A percentile compares a stretch with the other conserved stretches of the same genome.
Conservation (phyloP, 2,888 invertebrate genomes). For the Drosophila imparisetae region DNA sequence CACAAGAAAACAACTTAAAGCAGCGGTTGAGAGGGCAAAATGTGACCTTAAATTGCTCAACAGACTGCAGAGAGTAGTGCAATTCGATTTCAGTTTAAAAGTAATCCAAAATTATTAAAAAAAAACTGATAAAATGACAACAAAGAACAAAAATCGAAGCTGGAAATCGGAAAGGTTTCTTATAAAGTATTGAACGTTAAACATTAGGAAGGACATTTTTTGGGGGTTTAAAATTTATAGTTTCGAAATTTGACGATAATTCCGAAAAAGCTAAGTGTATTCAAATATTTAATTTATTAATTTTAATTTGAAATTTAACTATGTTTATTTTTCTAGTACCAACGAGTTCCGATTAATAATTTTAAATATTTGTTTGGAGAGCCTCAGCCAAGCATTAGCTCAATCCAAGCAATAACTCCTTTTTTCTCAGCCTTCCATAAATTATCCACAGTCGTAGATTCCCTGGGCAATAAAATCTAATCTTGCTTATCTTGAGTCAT, state of each 20-base stretch:
- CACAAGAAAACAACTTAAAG: constrained; percentile 32
- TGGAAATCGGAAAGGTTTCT: background rate
- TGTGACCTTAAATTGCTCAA: background rate
- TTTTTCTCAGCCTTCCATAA: constrained; percentile 1
- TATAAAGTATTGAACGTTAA: background rate
- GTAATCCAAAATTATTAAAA: accelerated
- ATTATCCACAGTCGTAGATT: constrained; percentile 12
- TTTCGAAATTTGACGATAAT: too few relatives aligned
- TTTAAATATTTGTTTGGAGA: background rate
- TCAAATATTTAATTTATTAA: background rate
- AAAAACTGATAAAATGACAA: background rate
- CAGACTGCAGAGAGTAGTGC: background rate
- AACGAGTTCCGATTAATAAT: background rate
- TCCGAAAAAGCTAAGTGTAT: too few relatives aligned
- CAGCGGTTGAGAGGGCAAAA: background rate
- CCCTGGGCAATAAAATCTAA: constrained; percentile 51
- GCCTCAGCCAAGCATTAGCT: background rate
- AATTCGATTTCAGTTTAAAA: background rate
- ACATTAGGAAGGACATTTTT: too few relatives aligned
- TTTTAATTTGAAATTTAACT: background rate
- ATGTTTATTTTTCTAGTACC: accelerated
- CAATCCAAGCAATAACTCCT: background rate
- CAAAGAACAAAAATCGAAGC: background rate
- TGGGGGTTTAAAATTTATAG: accelerated
- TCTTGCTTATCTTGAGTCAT: constrained; percentile 67